phyloP scores from a whole-genome alignment of 1,140 invertebrate species.

The Drosophila punjabiensis region DNA sequence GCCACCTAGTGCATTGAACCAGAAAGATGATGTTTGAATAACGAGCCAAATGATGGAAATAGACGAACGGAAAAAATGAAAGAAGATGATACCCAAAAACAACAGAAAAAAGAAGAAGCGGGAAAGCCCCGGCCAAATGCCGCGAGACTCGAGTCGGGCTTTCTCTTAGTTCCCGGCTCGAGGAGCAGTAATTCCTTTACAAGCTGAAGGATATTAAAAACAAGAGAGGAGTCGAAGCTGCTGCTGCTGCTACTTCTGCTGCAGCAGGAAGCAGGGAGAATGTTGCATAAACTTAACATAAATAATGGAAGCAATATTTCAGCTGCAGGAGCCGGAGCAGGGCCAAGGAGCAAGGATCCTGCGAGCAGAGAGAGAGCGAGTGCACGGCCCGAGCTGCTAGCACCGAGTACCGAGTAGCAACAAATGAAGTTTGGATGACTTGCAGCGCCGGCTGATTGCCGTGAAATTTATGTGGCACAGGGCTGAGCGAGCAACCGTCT shows the following conservation, averaged over 20 bases:
- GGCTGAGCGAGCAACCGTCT: slow-evolving; percentile 36
- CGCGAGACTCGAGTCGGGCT: slow-evolving; percentile 24
- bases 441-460: slow-evolving; percentile 76
- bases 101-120: background rate
- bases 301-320: slow-evolving; percentile 82
- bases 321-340: slow-evolving; percentile 37
- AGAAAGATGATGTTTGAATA: slow-evolving; percentile 66
- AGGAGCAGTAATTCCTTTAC: slow-evolving; percentile 74
- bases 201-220: slow-evolving; percentile 83
- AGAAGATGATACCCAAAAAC: slow-evolving; percentile 1
- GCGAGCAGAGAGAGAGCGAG: slow-evolving; percentile 3
- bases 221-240: slow-evolving; percentile 58
- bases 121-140: slow-evolving; percentile 36
- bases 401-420: slow-evolving; percentile 49
- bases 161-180: slow-evolving; percentile 25
- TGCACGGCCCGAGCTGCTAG: slow-evolving; percentile 15
- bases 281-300: slow-evolving; percentile 81
- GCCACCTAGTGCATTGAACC: slow-evolving; percentile 53
- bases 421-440: slow-evolving; percentile 83
- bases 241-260: slow-evolving; percentile 19
- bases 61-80: slow-evolving; percentile 13
- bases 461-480: slow-evolving; percentile 76
- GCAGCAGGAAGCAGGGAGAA: slow-evolving; percentile 49
- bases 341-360: slow-evolving; percentile 20
- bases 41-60: slow-evolving; percentile 76